Evolutionary conservation across 2,113 vertebrate species (phyloP), one percentile per base, ranked within the genome.

Genomic region (Carlito syrichta): DNA sequence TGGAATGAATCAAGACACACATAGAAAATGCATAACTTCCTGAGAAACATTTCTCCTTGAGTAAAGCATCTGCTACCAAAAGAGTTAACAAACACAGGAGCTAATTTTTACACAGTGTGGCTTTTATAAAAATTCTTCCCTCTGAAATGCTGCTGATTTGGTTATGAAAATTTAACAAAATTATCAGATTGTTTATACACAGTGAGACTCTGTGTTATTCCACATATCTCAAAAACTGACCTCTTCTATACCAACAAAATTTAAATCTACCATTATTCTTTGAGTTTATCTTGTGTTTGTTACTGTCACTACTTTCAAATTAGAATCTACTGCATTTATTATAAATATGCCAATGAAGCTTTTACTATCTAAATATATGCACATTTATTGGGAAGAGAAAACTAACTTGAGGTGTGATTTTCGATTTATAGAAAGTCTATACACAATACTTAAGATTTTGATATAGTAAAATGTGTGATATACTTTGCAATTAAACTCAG

Each of bases 101-200:
- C 10, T 83, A 3, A 58, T 19, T 48, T 88, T 96, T 60, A 89
- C 81, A 19, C 63, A 95, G 66, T 13, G 23, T 89, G 23, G 40
- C 27, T 38, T 78, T 76, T 60, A 89, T 40, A 32, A 95, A 95
- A n/a, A 27, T 19, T 58, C 13, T 97, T 89, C 71, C 54, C n/a
- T 94, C 66, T 83, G 76, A 98, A 97, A 97, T 85, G 14, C 5
- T 85, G 14, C 5, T 95, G 58, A 69, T 10, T 84, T 87, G 38
- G 73, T 93, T 50, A 83, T 62, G 2, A 2, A 95, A 97, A 94
- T 32, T 27, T 62, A 78, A 32, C 8, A 48, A 16, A 83, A 45
- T 66, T 94, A 86, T 69, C 83, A 85, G 45, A 58, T 50, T 94
- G 8, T n/a, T 96, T 62, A 94, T 83, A 77, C 66, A 76, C 8